Percentiles rank a stretch among this genome's conserved stretches.
These are phyloP conservation scores for Columbina picui DNA, from an alignment of 2,113 vertebrate genomes.

Conservation along the genomic window DNA sequence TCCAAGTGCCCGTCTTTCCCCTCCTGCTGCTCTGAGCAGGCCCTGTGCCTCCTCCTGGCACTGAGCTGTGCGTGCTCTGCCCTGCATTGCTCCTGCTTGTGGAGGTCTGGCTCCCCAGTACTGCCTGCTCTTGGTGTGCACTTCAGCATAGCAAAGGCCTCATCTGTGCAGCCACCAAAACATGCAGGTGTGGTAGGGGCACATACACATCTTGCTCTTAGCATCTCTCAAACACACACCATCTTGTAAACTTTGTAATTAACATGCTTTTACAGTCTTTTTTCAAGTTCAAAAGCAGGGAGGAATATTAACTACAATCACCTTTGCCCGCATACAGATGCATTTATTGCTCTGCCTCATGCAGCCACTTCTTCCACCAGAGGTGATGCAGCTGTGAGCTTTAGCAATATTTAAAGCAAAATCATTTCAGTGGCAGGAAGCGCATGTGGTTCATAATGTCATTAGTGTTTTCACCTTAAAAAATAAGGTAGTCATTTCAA, in stretches of 20 bases:
- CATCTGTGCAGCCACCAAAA: neutral
- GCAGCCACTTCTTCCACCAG: neutral
- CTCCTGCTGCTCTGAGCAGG: neutral
- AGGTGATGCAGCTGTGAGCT: neutral
- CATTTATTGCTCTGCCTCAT: neutral
- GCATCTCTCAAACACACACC: neutral
- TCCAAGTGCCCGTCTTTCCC: neutral
- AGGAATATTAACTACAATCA: neutral
- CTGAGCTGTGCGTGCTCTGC: neutral
- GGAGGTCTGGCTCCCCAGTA: neutral
- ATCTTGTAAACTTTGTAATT: neutral
- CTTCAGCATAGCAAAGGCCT: neutral
- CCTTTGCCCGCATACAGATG: neutral
- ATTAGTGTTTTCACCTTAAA: neutral
- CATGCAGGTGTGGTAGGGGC: neutral
- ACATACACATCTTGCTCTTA: fast-evolving
- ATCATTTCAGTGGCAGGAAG: neutral
- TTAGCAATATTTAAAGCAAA: neutral
- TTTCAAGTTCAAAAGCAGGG: neutral
- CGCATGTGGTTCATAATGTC: neutral
- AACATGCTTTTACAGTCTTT: neutral
- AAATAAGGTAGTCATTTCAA: neutral
- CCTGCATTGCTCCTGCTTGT: neutral
- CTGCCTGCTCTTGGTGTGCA: fast-evolving
- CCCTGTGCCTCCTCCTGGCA: neutral